Evolutionary conservation across 2,797 vertebrate genomes (phyloP).

Genomic region (Arctocebus calabarensis): DNA sequence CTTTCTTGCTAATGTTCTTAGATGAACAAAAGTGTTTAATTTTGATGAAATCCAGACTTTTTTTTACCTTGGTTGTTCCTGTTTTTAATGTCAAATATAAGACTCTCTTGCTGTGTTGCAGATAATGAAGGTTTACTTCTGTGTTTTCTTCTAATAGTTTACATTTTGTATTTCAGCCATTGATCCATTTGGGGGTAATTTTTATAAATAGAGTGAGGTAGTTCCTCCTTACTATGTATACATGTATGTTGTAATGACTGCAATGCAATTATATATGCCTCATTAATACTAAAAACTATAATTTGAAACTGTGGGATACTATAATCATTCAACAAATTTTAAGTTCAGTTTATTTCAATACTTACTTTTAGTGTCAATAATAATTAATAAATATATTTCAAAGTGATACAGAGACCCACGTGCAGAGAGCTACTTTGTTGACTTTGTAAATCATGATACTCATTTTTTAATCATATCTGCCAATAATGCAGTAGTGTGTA

Average conservation of each 20-base stretch:
- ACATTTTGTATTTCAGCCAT: neutral
- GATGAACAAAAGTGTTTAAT: neutral
- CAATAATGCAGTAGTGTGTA: neutral
- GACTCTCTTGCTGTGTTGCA: neutral
- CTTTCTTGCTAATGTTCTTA: neutral
- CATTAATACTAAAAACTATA: neutral
- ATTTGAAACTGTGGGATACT: neutral
- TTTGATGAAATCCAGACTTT: neutral
- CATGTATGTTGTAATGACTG: neutral
- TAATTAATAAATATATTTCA: neutral
- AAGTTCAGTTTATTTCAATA: neutral
- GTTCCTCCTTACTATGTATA: neutral
- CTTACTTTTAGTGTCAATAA: neutral
- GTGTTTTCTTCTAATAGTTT: neutral
- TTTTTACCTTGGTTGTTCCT: neutral
- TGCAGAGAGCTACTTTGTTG: neutral
- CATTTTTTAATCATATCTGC: neutral
- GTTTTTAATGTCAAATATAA: neutral
- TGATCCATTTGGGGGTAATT: neutral
- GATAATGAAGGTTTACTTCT: neutral
- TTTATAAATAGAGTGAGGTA: neutral
- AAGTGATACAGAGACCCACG: neutral
- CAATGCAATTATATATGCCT: neutral
- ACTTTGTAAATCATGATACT: neutral
- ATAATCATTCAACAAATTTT: neutral